A percentile compares a stretch with the other conserved stretches of the same genome.
phyloP scores from a whole-genome alignment of 1,140 invertebrate genomes.

The Macrobrachium rosenbergii region DNA sequence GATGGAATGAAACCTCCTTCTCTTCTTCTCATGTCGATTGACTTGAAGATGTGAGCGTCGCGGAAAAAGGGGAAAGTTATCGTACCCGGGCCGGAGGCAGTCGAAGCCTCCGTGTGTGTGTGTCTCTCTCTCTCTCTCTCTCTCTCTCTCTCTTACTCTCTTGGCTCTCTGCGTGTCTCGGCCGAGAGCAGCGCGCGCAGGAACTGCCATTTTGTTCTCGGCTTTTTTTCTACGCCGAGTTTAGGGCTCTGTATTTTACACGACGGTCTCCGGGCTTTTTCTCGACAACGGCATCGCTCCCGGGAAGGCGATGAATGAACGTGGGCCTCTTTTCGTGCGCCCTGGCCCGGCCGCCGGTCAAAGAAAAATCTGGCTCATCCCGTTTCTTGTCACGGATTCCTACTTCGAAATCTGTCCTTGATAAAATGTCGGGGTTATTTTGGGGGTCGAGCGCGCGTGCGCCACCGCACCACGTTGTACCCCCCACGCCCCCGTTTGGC shows the following conservation, averaged over 20 bases:
- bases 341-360: neutral
- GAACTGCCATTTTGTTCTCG: constrained; percentile 52
- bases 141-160: no score
- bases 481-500: constrained; percentile 10
- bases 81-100: constrained; percentile 31
- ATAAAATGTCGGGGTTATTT: constrained; percentile 56
- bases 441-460: constrained; percentile 37
- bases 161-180: no score
- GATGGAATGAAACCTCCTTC: neutral
- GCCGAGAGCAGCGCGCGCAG: constrained; percentile 28
- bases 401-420: constrained; percentile 46
- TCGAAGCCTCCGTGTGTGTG: no score
- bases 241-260: constrained; percentile 32
- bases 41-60: no score
- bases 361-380: neutral
- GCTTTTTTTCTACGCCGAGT: constrained; percentile 48
- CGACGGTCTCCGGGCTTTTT: neutral
- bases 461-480: constrained; percentile 13
- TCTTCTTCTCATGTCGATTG: no score
- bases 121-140: no score
- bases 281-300: neutral
- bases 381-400: constrained; percentile 24
- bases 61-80: constrained; percentile 42
- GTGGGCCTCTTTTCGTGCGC: constrained; percentile 29
- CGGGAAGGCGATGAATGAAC: constrained; percentile 37